Conservation (phyloP, 1,140 invertebrate species). For the Drosophila kanapiae region DNA sequence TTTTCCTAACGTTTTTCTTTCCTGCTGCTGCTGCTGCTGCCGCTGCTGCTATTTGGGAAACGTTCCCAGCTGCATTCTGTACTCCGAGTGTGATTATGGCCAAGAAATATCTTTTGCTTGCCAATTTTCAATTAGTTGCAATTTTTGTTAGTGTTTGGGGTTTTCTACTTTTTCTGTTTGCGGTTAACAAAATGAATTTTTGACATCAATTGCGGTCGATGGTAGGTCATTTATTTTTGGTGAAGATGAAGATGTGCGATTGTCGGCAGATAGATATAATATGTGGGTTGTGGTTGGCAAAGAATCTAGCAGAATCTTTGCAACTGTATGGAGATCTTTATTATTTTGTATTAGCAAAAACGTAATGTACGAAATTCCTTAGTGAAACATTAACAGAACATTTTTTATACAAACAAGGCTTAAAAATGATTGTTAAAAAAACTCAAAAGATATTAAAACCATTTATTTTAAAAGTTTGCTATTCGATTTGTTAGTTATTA, state of each 20-base stretch:
- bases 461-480: neutral
- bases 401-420: accelerated
- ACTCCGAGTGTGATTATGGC: slow-evolving; percentile 49
- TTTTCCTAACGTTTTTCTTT: slow-evolving; percentile 59
- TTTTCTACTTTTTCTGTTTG: slow-evolving; percentile 25
- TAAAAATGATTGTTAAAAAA: too few species aligned
- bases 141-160: slow-evolving; percentile 30
- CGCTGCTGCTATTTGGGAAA: slow-evolving; percentile 48
- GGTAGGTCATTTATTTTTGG: slow-evolving; percentile 27
- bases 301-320: neutral
- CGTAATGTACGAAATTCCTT: neutral
- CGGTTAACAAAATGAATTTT: slow-evolving; percentile 52
- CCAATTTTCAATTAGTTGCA: slow-evolving; percentile 55
- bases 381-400: neutral
- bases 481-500: neutral
- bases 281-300: slow-evolving; percentile 42
- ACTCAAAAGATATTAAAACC: accelerated
- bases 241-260: slow-evolving; percentile 36
- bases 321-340: neutral
- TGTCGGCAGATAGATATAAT: slow-evolving; percentile 26
- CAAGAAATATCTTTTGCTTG: slow-evolving; percentile 45
- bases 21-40: slow-evolving; percentile 26
- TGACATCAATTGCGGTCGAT: slow-evolving; percentile 42
- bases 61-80: slow-evolving; percentile 47
- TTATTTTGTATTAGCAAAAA: too few species aligned